Evolutionary conservation across 2,797 vertebrate genomes (phyloP).

Genomic region (Gallinago nigripennis): DNA sequence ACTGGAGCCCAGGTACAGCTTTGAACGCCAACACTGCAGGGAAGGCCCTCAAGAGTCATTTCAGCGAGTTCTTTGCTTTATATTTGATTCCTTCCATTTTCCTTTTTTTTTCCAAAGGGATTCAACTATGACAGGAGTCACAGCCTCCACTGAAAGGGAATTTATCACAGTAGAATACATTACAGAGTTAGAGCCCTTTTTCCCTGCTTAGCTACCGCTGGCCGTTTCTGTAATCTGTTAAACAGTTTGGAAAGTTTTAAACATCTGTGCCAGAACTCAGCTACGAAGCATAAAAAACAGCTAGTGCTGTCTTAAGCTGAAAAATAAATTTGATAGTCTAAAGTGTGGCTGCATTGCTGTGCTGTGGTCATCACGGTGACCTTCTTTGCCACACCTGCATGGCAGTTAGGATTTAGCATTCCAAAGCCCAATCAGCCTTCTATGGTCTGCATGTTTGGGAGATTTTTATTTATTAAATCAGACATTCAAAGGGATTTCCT

Average conservation of each 20-base stretch:
- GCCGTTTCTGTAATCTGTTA: neutral
- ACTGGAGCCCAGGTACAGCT: conserved; percentile 2
- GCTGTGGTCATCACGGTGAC: neutral
- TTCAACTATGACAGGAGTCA: conserved; percentile 21
- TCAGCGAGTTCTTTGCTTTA: neutral
- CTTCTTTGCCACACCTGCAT: neutral
- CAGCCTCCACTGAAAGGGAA: conserved; percentile 13
- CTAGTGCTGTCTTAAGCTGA: neutral
- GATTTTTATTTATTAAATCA: neutral
- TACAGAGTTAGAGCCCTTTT: neutral
- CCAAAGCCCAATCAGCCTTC: neutral
- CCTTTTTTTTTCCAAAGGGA: neutral
- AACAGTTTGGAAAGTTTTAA: conserved; percentile 35
- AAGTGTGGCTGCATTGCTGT: neutral
- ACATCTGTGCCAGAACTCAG: neutral
- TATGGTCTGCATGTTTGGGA: neutral
- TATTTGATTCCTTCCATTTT: conserved; percentile 40
- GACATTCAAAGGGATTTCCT: neutral
- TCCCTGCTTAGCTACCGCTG: conserved; percentile 17
- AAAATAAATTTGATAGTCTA: neutral
- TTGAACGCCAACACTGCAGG: conserved; percentile 12
- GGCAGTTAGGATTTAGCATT: neutral
- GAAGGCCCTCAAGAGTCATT: conserved; percentile 39
- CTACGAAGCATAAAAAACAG: neutral
- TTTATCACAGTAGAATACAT: conserved; percentile 42